Conservation (phyloP, 2,113 vertebrate species). For the Helogale parvula region DNA sequence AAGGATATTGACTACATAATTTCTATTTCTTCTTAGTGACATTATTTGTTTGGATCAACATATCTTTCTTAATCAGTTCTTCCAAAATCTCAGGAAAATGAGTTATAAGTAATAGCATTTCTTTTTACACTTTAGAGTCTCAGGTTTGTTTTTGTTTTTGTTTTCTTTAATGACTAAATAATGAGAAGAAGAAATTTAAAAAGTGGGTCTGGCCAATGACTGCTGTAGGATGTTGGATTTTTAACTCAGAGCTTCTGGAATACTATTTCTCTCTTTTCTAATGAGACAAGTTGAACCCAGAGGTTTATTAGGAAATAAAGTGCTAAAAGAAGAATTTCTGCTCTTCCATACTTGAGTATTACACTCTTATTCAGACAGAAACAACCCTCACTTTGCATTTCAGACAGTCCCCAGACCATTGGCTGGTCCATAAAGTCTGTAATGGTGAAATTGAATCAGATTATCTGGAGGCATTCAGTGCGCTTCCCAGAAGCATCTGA, state of each 20-base stretch:
- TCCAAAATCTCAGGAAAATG: background rate
- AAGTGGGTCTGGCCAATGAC: background rate
- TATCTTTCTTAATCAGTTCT: slow-evolving; percentile 29
- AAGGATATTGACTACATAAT: slow-evolving; percentile 9
- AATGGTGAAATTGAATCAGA: background rate
- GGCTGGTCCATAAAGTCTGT: background rate
- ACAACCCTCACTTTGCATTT: background rate
- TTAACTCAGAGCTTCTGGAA: background rate
- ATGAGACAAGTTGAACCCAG: background rate
- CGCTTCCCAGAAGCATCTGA: background rate
- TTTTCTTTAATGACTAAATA: background rate
- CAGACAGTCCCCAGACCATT: background rate
- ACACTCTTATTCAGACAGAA: background rate
- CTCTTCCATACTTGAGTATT: background rate
- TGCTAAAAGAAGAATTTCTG: background rate
- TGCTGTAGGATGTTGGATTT: background rate
- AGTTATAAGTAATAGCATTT: background rate
- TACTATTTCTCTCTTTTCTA: background rate
- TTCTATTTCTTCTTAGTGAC: slow-evolving; percentile 28
- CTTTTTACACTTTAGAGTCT: background rate
- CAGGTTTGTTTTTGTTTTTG: background rate
- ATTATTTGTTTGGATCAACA: slow-evolving; percentile 39
- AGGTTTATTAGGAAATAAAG: slow-evolving; percentile 15
- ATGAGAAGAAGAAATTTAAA: background rate
- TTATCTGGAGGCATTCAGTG: background rate